A percentile compares a stretch with the other conserved stretches of the same genome.
Evolutionary conservation across 2,888 invertebrate species (phyloP).

Genomic region (Adineta ricciae): DNA sequence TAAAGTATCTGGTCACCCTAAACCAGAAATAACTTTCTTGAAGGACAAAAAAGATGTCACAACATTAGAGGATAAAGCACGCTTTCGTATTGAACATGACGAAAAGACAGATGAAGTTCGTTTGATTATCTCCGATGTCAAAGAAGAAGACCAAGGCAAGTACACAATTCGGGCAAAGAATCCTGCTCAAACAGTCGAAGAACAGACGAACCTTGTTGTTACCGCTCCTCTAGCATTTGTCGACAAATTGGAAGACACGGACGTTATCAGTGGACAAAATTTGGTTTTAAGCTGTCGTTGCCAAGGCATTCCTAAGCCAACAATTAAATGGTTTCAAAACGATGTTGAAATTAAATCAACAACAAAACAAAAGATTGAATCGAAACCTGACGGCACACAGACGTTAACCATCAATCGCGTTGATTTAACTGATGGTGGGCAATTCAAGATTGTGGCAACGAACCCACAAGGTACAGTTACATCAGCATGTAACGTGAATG

Average conservation of each 20-base stretch:
- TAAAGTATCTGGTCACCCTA: not conserved
- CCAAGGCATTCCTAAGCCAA: constrained; percentile 75
- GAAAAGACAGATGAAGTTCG: not conserved
- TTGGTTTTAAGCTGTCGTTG: constrained; percentile 55
- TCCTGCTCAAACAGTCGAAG: not conserved
- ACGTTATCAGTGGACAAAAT: constrained; percentile 9
- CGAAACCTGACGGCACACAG: constrained; percentile 22
- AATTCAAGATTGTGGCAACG: constrained; percentile 32
- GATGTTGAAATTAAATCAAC: constrained; percentile 31
- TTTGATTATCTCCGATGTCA: not conserved
- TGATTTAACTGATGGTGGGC: constrained; percentile 29
- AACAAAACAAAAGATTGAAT: constrained; percentile 33
- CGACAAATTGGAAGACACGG: constrained; percentile 6
- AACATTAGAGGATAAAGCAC: not conserved
- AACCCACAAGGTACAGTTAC: constrained; percentile 33
- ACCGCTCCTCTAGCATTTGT: not conserved
- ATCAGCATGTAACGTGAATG: constrained; percentile 24
- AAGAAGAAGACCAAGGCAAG: constrained; percentile 10
- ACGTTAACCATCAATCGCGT: constrained; percentile 24
- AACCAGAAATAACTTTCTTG: not conserved
- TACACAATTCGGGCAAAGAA: not conserved
- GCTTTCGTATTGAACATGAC: not conserved
- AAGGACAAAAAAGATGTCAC: constrained; percentile 7
- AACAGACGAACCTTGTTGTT: not conserved
- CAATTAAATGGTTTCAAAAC: constrained; percentile 64